These are phyloP conservation scores for Helobdella robusta DNA, from an alignment of 2,888 invertebrate genomes.

Conservation along the genomic window DNA sequence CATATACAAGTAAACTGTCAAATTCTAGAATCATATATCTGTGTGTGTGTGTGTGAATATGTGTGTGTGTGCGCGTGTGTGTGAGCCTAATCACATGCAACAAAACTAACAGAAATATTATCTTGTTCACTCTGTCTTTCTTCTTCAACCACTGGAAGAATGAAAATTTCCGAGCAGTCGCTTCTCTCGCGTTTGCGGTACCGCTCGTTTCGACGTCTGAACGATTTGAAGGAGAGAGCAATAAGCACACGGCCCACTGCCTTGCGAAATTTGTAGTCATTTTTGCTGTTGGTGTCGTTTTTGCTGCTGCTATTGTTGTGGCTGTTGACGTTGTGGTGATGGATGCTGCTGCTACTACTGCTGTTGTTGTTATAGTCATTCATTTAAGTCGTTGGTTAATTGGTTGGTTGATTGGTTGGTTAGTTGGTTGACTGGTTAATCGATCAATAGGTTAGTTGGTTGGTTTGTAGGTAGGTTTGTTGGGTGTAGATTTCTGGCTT, in stretches of 20 bases:
- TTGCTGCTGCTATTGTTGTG: constrained; percentile 5
- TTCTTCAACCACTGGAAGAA: constrained; percentile 24
- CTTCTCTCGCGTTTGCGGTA: constrained; percentile 21
- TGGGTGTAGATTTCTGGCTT: too few relatives aligned
- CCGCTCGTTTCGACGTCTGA: constrained; percentile 20
- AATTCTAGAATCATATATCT: too few relatives aligned
- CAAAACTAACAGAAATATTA: constrained; percentile 14
- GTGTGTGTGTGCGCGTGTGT: too few relatives aligned
- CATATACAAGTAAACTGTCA: too few relatives aligned
- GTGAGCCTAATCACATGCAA: too few relatives aligned
- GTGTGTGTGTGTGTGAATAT: too few relatives aligned
- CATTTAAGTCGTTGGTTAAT: not conserved
- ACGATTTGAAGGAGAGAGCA: constrained; percentile 28
- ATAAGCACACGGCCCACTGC: constrained; percentile 27
- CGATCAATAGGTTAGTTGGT: too few relatives aligned
- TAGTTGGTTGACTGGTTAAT: too few relatives aligned
- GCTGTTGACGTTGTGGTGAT: not conserved
- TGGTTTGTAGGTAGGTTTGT: too few relatives aligned
- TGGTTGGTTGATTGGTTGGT: not conserved
- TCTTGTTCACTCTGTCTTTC: constrained; percentile 25
- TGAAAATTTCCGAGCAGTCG: constrained; percentile 24
- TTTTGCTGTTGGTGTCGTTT: constrained; percentile 1
- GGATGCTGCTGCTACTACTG: not conserved
- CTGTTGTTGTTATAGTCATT: not conserved
- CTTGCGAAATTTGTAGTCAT: constrained; percentile 20